Conservation (phyloP, 2,888 invertebrate species). For the Drosophila macrospina region DNA sequence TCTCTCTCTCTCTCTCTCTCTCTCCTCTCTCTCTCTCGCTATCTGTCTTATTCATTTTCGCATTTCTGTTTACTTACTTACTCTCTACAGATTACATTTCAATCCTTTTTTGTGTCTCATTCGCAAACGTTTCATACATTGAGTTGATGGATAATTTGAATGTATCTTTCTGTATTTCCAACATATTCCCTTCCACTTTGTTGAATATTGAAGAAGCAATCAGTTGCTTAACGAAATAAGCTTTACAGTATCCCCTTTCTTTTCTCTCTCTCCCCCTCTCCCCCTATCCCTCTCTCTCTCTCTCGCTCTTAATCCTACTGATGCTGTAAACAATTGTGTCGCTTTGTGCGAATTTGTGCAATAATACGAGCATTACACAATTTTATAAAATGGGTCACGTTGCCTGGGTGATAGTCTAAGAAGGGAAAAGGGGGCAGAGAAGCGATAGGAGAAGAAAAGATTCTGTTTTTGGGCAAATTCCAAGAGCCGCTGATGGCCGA, state of each 20-base stretch:
- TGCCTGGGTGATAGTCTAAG: slow-evolving; percentile 26
- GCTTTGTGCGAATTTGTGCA: slow-evolving; percentile 61
- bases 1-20: too few species aligned
- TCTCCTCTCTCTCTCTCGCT: too few species aligned
- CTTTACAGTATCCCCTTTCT: slow-evolving; percentile 12
- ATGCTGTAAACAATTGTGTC: slow-evolving; percentile 40
- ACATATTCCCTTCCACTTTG: slow-evolving; percentile 13
- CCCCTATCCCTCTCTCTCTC: background rate
- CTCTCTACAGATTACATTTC: background rate
- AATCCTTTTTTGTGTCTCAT: background rate
- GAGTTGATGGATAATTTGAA: background rate
- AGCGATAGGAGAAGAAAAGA: background rate
- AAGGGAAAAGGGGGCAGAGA: background rate
- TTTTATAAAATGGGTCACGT: slow-evolving; percentile 78
- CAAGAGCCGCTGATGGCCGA: slow-evolving; percentile 65
- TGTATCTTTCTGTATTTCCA: slow-evolving; percentile 14
- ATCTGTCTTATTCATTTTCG: too few species aligned
- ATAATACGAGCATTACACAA: slow-evolving; percentile 74
- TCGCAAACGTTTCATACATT: slow-evolving; percentile 4
- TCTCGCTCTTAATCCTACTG: background rate
- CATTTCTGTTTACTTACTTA: background rate
- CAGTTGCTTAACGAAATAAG: slow-evolving; percentile 50
- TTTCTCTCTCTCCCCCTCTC: background rate
- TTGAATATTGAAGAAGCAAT: slow-evolving; percentile 44
- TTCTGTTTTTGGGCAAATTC: slow-evolving; percentile 40